Evolutionary conservation across 2,797 vertebrate genomes (phyloP).

Genomic region (Acanthurus tractus): DNA sequence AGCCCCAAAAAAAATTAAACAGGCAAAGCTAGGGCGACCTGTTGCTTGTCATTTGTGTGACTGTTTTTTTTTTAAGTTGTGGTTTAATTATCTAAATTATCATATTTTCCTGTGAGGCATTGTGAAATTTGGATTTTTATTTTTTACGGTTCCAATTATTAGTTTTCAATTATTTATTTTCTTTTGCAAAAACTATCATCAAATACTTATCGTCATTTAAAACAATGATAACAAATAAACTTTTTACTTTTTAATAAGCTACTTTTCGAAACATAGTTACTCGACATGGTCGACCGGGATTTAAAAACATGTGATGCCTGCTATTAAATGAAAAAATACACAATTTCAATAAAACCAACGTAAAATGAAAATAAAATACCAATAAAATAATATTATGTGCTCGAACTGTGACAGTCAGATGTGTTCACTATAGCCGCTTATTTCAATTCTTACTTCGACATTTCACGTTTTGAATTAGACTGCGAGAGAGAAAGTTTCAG

Average conservation of each 20-base stretch:
- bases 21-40: conserved; percentile 25
- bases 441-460: neutral
- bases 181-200: neutral
- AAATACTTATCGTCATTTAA: neutral
- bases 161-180: too few species aligned
- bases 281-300: neutral
- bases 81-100: neutral
- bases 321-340: neutral
- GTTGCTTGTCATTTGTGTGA: conserved; percentile 25
- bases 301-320: neutral
- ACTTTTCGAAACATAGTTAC: neutral
- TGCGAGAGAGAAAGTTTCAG: neutral
- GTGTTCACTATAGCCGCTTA: neutral
- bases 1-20: too few species aligned
- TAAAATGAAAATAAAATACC: neutral
- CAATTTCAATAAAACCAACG: neutral
- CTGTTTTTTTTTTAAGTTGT: neutral
- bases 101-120: neutral
- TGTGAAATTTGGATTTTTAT: neutral
- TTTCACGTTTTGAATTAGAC: neutral
- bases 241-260: neutral
- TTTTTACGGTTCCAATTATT: neutral
- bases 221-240: neutral
- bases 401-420: neutral
- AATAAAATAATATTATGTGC: neutral